Conservation (phyloP, 2,113 vertebrate species). For the Tauraco erythrolophus region DNA sequence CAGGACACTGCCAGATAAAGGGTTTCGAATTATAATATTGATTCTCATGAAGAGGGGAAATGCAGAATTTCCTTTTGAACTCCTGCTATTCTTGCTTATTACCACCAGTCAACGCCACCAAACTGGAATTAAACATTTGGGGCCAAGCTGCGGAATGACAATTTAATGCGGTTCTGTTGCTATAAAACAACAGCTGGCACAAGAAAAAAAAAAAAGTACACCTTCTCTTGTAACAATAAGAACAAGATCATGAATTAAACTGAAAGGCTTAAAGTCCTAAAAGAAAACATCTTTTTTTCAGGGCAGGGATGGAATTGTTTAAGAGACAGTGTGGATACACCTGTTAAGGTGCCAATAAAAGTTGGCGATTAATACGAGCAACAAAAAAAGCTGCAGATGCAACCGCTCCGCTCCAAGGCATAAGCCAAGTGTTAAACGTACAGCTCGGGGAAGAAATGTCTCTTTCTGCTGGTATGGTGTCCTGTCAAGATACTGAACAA, state of each 20-base stretch:
- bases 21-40: background rate
- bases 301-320: background rate
- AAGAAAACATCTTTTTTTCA: background rate
- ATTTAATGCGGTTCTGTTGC: background rate
- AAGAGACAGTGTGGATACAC: background rate
- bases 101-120: background rate
- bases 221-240: background rate
- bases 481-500: background rate
- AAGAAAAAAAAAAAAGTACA: background rate
- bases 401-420: background rate
- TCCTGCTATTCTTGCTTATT: background rate
- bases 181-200: background rate
- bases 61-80: conserved; percentile 10
- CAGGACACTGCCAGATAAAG: background rate
- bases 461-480: background rate
- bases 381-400: background rate
- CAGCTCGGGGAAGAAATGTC: background rate
- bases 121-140: background rate
- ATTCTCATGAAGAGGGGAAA: background rate
- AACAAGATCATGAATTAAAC: background rate
- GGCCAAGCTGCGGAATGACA: background rate
- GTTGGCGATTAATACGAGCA: accelerated
- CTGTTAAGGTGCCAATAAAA: background rate
- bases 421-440: background rate
- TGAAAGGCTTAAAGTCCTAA: background rate